Base-by-base conservation (phyloP, 2,797 vertebrate species). In the Salarias fasciatus region DNA sequence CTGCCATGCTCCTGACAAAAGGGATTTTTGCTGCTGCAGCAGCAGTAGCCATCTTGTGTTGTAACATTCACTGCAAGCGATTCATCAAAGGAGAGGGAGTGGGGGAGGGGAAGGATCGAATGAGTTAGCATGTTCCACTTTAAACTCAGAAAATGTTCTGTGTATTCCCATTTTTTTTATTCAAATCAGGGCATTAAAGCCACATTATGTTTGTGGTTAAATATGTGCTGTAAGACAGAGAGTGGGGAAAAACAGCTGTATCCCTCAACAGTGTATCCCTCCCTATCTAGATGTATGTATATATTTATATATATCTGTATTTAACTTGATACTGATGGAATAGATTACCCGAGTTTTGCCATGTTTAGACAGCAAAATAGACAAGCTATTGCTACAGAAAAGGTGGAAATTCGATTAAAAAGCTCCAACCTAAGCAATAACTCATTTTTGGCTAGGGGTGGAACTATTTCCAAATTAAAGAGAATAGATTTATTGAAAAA, bases 11-110 rank as follows among this genome's bases (percentile, higher is more conserved):
- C 6, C 6, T 63, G 47, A 13, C 62, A 15, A 61, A 62, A n/a
- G 46, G 14, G 4, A 41, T 15, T 36, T n/a, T 48, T 61, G 41
- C 29, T 33, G 63, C 62, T 59, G 57, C 60, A 68, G 78, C 58
- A 69, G 77, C 55, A 65, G 79, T 53, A 77, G 80, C 84, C 89
- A 90, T 91, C 88, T 93, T 92, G 73, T 73, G 75, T 64, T 83
- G 45, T 57, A 79, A 64, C 67, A 55, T 58, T 72, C 63, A 64
- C 66, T 65, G 55, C 70, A 79, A 68, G 52, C 56, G 55, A 40
- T 75, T 54, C 50, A 56, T 86, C 54, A 9, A 9, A 3, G 33
- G 33, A 9, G 33, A 35, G 6, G 9, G 6, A 35, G 33, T 35
- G 33, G 33, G 33, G 9, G 33, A 35, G 33, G 33, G 6, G 33